These are phyloP conservation scores for Cephus pulcher DNA, from an alignment of 2,888 invertebrate genomes.

Conservation along the genomic window DNA sequence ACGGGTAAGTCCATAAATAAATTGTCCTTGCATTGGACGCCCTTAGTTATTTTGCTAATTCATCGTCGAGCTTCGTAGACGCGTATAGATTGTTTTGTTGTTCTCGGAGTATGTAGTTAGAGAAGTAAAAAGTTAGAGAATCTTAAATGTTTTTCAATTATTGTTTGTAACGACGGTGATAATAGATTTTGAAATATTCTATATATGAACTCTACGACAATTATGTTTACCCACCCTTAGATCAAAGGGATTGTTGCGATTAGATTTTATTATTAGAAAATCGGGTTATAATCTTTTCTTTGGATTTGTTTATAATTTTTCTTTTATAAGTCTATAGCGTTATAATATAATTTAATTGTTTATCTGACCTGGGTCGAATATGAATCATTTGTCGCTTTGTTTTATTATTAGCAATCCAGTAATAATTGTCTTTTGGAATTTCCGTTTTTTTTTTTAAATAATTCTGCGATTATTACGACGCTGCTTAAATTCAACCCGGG, in stretches of 20 bases:
- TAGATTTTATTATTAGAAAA: too few relatives aligned
- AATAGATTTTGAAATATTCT: too few relatives aligned
- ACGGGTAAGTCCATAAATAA: not conserved
- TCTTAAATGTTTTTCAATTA: too few relatives aligned
- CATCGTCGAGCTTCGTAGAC: not conserved
- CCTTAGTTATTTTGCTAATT: not conserved
- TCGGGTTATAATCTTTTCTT: too few relatives aligned
- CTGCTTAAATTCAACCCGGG: not conserved
- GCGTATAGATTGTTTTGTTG: not conserved
- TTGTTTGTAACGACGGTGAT: too few relatives aligned
- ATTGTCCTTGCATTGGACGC: not conserved
- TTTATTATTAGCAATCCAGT: not conserved
- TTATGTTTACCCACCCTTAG: not conserved
- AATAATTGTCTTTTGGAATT: not conserved
- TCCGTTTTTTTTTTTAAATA: not conserved
- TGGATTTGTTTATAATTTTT: not conserved
- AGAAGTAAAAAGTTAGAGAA: too few relatives aligned
- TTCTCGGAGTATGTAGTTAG: not conserved
- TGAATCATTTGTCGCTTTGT: not conserved
- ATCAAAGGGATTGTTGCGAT: not conserved
- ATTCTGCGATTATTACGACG: not conserved
- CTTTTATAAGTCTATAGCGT: too few relatives aligned
- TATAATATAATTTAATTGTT: not conserved
- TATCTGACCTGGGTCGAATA: not conserved
- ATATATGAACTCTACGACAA: too few relatives aligned